Evolutionary conservation across 2,797 vertebrate species (phyloP).

Genomic region (Apodemus agrarius): DNA sequence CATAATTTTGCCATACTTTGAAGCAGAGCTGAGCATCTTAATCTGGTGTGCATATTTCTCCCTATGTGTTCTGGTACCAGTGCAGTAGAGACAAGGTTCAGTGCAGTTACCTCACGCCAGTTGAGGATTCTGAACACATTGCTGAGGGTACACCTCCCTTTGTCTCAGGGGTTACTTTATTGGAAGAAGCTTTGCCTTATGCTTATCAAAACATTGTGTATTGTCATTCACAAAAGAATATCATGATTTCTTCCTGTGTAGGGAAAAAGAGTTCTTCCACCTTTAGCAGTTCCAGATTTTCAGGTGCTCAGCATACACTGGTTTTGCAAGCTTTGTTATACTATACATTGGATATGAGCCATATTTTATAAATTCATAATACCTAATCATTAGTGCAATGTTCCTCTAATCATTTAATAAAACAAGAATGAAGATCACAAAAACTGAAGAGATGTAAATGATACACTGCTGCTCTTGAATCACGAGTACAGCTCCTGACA

Average conservation of each 20-base stretch:
- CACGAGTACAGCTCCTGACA: rapidly evolving
- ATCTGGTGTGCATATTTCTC: rapidly evolving
- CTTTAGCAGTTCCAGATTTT: background rate
- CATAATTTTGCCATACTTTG: background rate
- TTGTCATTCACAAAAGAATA: background rate
- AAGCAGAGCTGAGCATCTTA: background rate
- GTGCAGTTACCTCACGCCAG: rapidly evolving
- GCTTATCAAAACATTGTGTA: background rate
- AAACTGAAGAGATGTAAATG: background rate
- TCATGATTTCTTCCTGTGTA: background rate
- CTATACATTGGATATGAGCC: background rate
- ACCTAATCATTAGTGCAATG: background rate
- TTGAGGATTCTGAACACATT: background rate
- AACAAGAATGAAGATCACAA: background rate
- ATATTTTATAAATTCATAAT: background rate
- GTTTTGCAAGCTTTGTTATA: background rate
- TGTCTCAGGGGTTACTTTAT: background rate
- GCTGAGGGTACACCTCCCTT: rapidly evolving
- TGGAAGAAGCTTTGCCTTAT: rapidly evolving
- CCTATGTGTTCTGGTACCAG: rapidly evolving
- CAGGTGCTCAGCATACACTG: background rate
- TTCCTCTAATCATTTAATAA: conserved; percentile 9
- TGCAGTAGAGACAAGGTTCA: rapidly evolving
- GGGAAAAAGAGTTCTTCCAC: background rate
- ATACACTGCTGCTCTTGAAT: background rate